Base-by-base conservation (phyloP, 2,113 vertebrate genomes). In the Tetrax tetrax region DNA sequence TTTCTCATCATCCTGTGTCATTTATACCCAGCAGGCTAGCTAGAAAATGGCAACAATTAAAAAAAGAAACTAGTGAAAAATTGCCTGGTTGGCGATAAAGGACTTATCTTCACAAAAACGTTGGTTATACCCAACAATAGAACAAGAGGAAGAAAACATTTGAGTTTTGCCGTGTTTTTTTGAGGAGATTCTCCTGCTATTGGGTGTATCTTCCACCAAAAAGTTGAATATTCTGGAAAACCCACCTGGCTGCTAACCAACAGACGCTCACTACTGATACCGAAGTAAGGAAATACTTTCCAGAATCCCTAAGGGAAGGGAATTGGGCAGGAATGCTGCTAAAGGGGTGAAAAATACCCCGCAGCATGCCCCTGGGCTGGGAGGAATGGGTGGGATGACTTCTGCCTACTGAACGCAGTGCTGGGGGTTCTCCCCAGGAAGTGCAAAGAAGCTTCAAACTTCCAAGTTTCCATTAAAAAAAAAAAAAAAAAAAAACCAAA, bases 351-450 rank as follows among this genome's bases (percentile, higher is more conserved):
- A 45, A n/a, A 78, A 23, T 6, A 4, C 7, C 5, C 8, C 21
- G 28, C 27, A 37, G 27, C 33, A 10, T 4, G 6, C 17, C n/a
- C 38, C 25, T 29, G 0, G 2, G 3, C 9, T 2, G 1, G 53
- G 25, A 72, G 65, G n/a, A 43, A 6, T 5, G 14, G 14, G 12
- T 16, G 57, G 47, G 37, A 31, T 31, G 1, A 35, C 3, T 2
- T 20, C 27, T 31, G 35, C 24, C 31, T 18, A 28, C 82, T 51
- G 37, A 31, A 37, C 2, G 1, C 17, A 3, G 29, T 1, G n/a
- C 31, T 8, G 27, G 35, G 9, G 0, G 0, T 6, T 9, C 22
- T 66, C 25, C 20, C 33, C 8, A 0, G 2, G 57, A 61, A 59
- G 7, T 7, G 13, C 0, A 0, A 18, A 37, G 38, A 14, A 25